These are phyloP conservation scores for Maccullochella peelii DNA, from an alignment of 2,113 vertebrate species.

Conservation along the genomic window DNA sequence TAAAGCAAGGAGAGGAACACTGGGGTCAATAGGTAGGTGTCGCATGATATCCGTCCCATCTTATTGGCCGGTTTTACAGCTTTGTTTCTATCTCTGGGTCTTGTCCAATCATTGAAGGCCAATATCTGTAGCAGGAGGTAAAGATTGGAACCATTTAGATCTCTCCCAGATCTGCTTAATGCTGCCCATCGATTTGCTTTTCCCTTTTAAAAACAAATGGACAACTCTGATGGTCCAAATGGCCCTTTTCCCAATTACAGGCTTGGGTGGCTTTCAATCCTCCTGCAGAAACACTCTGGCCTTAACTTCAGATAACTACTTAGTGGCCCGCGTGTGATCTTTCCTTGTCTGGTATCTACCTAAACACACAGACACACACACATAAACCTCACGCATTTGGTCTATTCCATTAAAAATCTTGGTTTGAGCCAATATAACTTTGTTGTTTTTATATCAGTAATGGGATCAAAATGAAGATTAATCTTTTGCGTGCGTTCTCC, in stretches of 20 bases:
- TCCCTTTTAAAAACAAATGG: conserved; percentile 85
- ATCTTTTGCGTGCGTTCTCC: neutral
- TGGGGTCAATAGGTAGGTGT: conserved; percentile 64
- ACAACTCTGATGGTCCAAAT: conserved; percentile 82
- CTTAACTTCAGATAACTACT: conserved; percentile 71
- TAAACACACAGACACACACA: conserved; percentile 21
- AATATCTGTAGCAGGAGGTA: conserved; percentile 84
- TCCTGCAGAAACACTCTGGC: conserved; percentile 64
- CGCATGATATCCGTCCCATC: conserved; percentile 58
- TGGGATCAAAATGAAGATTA: conserved; percentile 57
- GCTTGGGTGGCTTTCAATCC: conserved; percentile 81
- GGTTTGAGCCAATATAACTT: conserved; percentile 30
- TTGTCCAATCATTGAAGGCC: conserved; percentile 81
- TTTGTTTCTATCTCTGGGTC: conserved; percentile 67
- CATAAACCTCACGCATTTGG: neutral
- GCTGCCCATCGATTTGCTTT: conserved; percentile 77
- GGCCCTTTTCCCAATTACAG: conserved; percentile 84
- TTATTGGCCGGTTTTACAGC: conserved; percentile 71
- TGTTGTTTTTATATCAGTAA: conserved; percentile 49
- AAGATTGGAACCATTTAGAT: conserved; percentile 85
- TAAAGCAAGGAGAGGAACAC: conserved; percentile 20
- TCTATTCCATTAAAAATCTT: conserved; percentile 50
- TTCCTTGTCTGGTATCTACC: conserved; percentile 33
- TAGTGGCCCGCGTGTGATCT: conserved; percentile 47
- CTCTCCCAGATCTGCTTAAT: conserved; percentile 86